phyloP scores from a whole-genome alignment of 2,113 vertebrate species.

The Hippotragus niger region DNA sequence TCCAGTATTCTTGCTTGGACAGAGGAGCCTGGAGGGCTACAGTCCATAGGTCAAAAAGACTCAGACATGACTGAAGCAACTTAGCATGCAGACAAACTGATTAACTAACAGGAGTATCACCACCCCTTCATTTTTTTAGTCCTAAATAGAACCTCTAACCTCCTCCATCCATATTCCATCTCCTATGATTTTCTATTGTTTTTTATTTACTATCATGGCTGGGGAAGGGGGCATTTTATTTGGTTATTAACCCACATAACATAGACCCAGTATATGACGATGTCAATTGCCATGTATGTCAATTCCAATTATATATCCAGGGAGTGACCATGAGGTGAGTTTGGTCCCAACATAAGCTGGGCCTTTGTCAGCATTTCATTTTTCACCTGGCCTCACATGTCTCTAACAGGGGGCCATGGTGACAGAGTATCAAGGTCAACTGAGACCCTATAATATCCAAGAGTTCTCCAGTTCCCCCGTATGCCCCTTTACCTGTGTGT shows the following conservation, averaged over 20 bases:
- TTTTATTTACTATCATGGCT: neutral
- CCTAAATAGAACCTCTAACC: neutral
- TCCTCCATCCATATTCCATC: neutral
- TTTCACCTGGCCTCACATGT: neutral
- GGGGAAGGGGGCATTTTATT: neutral
- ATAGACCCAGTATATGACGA: neutral
- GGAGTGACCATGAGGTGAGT: neutral
- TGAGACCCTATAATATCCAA: no score
- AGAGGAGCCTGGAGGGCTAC: neutral
- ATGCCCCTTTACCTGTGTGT: neutral
- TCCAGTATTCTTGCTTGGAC: neutral
- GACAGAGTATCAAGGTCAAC: neutral
- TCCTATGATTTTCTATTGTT: neutral
- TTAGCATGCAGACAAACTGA: neutral
- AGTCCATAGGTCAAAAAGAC: neutral
- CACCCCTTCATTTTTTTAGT: neutral
- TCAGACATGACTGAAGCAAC: neutral
- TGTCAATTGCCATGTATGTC: neutral
- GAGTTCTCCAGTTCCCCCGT: neutral
- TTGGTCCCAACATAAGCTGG: neutral
- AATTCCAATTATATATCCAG: neutral
- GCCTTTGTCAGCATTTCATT: neutral
- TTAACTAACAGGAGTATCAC: neutral
- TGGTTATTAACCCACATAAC: neutral
- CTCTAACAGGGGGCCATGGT: neutral